A percentile compares a stretch with the other conserved stretches of the same genome.
Conservation (phyloP, 2,888 invertebrate species). For the Dryobotodes eremita region DNA sequence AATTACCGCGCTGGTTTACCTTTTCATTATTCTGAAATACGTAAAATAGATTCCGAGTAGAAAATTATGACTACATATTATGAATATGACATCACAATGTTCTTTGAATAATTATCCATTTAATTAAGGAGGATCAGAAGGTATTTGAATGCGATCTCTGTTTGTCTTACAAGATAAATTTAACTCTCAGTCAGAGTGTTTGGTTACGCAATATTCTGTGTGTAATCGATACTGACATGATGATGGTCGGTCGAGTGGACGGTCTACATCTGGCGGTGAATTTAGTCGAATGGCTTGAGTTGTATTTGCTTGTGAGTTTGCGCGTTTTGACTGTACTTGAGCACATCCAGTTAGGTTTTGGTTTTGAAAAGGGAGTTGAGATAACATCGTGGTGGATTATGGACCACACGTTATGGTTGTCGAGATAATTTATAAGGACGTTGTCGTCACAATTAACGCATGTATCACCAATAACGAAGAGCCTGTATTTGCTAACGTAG, state of each 20-base stretch:
- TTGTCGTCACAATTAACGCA: no score
- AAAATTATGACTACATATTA: not conserved
- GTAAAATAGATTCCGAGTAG: not conserved
- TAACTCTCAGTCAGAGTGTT: slow-evolving; percentile 53
- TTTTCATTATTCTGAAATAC: not conserved
- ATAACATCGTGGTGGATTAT: no score
- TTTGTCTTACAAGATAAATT: slow-evolving; percentile 58
- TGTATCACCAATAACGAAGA: no score
- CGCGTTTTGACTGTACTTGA: not conserved
- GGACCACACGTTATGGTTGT: no score
- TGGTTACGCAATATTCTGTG: slow-evolving; percentile 40
- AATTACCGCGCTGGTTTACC: not conserved
- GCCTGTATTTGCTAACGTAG: no score
- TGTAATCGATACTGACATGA: slow-evolving; percentile 43
- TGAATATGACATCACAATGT: slow-evolving; percentile 43
- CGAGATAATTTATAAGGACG: no score
- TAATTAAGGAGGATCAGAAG: slow-evolving; percentile 38
- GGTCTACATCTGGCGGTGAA: slow-evolving; percentile 40
- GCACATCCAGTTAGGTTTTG: no score
- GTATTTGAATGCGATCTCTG: slow-evolving; percentile 40
- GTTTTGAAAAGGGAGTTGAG: no score
- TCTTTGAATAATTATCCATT: slow-evolving; percentile 47
- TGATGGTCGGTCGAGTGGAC: slow-evolving; percentile 36
- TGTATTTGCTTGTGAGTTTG: not conserved
- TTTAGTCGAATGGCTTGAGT: slow-evolving; percentile 16